Base-by-base conservation (phyloP, 2,797 vertebrate genomes). In the Centropyge bicolor region DNA sequence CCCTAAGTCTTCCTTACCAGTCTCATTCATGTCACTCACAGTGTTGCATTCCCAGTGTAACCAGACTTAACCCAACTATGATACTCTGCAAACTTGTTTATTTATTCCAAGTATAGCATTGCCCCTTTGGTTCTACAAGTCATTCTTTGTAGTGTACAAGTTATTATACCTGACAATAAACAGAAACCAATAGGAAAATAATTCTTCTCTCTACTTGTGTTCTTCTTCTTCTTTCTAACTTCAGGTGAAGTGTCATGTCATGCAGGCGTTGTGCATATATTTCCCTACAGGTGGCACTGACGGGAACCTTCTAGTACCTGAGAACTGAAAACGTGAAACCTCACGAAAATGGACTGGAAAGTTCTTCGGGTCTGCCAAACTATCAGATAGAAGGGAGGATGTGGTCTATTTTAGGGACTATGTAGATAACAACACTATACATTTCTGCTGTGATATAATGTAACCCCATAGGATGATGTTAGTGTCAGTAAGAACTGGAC, bases 131-230 rank as follows among this genome's bases (percentile, higher is more conserved):
- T 94, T 95, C 91, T 90, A 80, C 86, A 82, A 78, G 84, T 91
- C 90, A 85, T 93, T 94, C 94, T 96, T 94, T 95, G 94, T 96
- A 95, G 92, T 95, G 94, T 95, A 89, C 83, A 93, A 92, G 82
- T 93, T 94, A 94, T 93, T 94, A 94, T 93, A 92, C 88, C 91
- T 91, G 91, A 95, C 82, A 96, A 96, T 96, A 96, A 96, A 96
- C 91, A 80, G 90, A 93, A 94, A 89, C 89, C 79, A 93, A 93
- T 87, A 83, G 70, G 62, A 86, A 89, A 89, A 62, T 60, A 24
- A 56, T 52, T 17, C 22, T 4, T 11, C 46, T 59, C 13, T 35
- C 6, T 31, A 31, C 27, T 31, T 31, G 5, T 82, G 36, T 65
- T 71, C 12, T 79, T 59, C 22, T 82, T 79, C n/a, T n/a, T 62